phyloP scores from a whole-genome alignment of 2,888 invertebrate genomes.

The Spodoptera littoralis region DNA sequence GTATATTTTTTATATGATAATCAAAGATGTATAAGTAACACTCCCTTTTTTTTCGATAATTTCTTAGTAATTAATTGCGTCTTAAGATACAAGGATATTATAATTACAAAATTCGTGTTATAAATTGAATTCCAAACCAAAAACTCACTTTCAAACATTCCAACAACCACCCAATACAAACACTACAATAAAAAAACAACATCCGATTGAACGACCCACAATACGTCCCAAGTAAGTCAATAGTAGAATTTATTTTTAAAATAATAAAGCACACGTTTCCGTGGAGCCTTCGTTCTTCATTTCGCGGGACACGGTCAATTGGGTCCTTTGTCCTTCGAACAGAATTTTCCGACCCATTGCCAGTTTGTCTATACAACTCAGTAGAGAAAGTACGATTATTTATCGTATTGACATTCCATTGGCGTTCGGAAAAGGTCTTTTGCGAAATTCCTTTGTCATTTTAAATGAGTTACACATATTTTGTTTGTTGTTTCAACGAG shows the following conservation, averaged over 20 bases:
- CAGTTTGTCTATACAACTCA: conserved; percentile 22
- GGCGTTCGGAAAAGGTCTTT: conserved; percentile 17
- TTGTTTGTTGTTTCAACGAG: background rate
- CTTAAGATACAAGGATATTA: too few relatives aligned
- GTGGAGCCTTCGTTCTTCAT: conserved; percentile 20
- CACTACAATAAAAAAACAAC: background rate
- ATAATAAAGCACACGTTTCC: conserved; percentile 24
- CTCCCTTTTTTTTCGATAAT: too few relatives aligned
- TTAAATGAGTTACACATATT: conserved; percentile 6
- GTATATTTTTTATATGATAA: too few relatives aligned
- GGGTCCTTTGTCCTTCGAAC: conserved; percentile 56
- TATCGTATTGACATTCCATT: conserved; percentile 36
- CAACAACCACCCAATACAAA: background rate
- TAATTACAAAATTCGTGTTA: too few relatives aligned
- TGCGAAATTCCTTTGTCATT: conserved; percentile 16
- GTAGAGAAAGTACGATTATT: conserved; percentile 31
- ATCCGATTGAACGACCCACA: background rate
- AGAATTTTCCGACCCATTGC: conserved; percentile 45
- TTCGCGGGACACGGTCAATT: conserved; percentile 57
- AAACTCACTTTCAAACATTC: too few relatives aligned
- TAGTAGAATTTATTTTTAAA: conserved; percentile 32
- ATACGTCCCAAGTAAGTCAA: background rate
- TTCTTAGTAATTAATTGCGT: too few relatives aligned
- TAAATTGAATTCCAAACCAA: too few relatives aligned
- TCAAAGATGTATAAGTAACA: too few relatives aligned